A percentile compares a stretch with the other conserved stretches of the same genome.
phyloP scores from a whole-genome alignment of 2,797 vertebrate genomes.

The Babyrousa celebensis region DNA sequence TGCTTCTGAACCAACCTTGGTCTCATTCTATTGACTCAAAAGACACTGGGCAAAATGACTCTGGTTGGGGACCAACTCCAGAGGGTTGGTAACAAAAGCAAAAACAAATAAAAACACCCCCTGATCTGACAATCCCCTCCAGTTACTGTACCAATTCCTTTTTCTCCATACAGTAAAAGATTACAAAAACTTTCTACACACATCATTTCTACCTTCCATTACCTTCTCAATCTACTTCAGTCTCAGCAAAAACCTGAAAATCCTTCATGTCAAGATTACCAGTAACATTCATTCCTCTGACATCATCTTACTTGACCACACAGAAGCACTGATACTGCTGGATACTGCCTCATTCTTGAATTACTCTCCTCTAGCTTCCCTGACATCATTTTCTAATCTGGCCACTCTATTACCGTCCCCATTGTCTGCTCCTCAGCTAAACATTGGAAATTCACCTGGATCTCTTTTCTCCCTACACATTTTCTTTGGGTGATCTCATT shows the following conservation, averaged over 20 bases:
- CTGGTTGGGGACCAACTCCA: background rate
- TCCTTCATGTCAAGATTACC: background rate
- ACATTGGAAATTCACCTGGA: background rate
- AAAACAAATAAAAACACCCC: background rate
- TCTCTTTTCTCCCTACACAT: background rate
- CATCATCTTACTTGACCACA: background rate
- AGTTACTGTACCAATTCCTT: background rate
- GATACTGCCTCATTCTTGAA: background rate
- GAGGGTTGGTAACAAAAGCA: background rate
- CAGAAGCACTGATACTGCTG: background rate
- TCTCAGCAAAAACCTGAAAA: background rate
- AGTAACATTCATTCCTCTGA: background rate
- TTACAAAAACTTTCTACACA: background rate
- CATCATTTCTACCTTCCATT: background rate
- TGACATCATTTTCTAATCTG: background rate
- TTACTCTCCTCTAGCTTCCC: background rate
- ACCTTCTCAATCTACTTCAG: background rate
- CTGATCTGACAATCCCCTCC: background rate
- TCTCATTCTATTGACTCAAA: background rate
- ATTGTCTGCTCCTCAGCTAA: background rate
- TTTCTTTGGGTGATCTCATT: constrained; percentile 10
- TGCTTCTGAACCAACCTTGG: background rate
- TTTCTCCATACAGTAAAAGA: constrained; percentile 18
- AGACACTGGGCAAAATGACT: background rate
- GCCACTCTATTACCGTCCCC: background rate